A percentile compares a stretch with the other conserved stretches of the same genome.
Conservation (phyloP, 2,888 invertebrate genomes). For the Habroteleia sp. region DNA sequence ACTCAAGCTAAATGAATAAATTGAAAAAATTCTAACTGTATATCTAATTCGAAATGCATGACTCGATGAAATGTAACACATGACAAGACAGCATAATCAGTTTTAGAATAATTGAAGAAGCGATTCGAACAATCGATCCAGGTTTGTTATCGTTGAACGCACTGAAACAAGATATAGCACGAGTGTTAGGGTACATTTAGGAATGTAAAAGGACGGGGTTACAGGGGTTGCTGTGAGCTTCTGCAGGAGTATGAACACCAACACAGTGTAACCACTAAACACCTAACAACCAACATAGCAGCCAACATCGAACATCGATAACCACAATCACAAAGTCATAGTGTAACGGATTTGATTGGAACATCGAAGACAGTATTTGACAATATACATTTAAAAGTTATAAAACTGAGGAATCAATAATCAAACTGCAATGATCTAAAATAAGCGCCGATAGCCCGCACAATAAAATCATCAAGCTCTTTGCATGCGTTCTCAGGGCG, state of each 20-base stretch:
- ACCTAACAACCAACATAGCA: conserved; percentile 80
- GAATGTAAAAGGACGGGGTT: conserved; percentile 64
- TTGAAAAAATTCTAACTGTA: conserved; percentile 19
- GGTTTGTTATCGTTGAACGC: conserved; percentile 31
- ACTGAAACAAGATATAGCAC: conserved; percentile 72
- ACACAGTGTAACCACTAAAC: conserved; percentile 80
- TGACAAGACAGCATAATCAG: conserved; percentile 39
- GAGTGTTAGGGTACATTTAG: conserved; percentile 67
- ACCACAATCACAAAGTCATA: conserved; percentile 79
- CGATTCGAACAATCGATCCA: conserved; percentile 15
- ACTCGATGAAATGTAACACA: conserved; percentile 33
- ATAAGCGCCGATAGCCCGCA: conserved; percentile 39
- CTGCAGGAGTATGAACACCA: conserved; percentile 71
- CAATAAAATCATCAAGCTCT: conserved; percentile 8
- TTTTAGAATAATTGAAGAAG: conserved; percentile 40
- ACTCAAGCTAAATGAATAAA: conserved; percentile 20
- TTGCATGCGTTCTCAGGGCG: conserved; percentile 22
- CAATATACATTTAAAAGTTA: conserved; percentile 66
- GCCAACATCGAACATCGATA: conserved; percentile 80
- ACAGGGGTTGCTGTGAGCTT: conserved; percentile 71
- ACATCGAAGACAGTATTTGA: conserved; percentile 76
- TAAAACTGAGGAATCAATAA: conserved; percentile 43
- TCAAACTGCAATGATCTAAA: conserved; percentile 34
- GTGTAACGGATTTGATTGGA: conserved; percentile 77
- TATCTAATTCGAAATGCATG: conserved; percentile 30